These are phyloP conservation scores for Merluccius polli DNA, from an alignment of 2,797 vertebrate genomes.

Conservation along the genomic window DNA sequence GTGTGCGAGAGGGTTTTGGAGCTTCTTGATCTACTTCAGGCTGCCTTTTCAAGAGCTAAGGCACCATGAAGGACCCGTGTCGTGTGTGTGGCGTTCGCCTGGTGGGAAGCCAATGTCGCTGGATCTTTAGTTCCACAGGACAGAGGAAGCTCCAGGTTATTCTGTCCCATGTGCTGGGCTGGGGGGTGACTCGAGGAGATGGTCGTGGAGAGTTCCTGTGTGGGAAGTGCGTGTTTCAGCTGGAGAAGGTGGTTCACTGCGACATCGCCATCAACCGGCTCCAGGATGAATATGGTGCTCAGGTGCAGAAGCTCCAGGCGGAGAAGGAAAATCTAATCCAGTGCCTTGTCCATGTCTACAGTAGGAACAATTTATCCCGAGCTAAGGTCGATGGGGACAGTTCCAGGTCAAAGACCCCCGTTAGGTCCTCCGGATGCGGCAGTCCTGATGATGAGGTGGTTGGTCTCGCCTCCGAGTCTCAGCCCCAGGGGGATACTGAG, in stretches of 20 bases:
- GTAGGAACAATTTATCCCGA: conserved; percentile 58
- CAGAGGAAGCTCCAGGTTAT: conserved; percentile 68
- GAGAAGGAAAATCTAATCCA: conserved; percentile 69
- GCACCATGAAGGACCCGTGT: conserved; percentile 69
- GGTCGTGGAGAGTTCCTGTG: conserved; percentile 73
- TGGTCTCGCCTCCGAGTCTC: conserved; percentile 28
- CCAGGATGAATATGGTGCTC: conserved; percentile 55
- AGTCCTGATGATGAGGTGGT: conserved; percentile 46
- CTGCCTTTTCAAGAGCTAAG: conserved; percentile 28
- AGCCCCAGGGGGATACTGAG: conserved; percentile 31
- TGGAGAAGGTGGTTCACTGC: conserved; percentile 70
- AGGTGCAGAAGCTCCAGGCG: conserved; percentile 61
- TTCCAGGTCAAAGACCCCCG: conserved; percentile 23
- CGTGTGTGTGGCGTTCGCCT: conserved; percentile 67
- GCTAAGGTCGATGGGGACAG: conserved; percentile 19
- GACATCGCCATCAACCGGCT: conserved; percentile 65
- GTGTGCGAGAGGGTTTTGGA: conserved; percentile 29
- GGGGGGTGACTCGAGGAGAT: conserved; percentile 68
- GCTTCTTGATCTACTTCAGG: conserved; percentile 16
- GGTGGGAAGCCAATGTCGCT: conserved; percentile 71
- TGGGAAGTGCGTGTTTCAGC: conserved; percentile 72
- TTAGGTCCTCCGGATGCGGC: conserved; percentile 19
- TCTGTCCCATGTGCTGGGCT: conserved; percentile 70
- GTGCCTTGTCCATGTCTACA: conserved; percentile 69
- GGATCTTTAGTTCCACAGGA: conserved; percentile 72